A percentile compares a stretch with the other conserved stretches of the same genome.
Evolutionary conservation across 2,113 vertebrate species (phyloP).

Genomic region (Helogale parvula): DNA sequence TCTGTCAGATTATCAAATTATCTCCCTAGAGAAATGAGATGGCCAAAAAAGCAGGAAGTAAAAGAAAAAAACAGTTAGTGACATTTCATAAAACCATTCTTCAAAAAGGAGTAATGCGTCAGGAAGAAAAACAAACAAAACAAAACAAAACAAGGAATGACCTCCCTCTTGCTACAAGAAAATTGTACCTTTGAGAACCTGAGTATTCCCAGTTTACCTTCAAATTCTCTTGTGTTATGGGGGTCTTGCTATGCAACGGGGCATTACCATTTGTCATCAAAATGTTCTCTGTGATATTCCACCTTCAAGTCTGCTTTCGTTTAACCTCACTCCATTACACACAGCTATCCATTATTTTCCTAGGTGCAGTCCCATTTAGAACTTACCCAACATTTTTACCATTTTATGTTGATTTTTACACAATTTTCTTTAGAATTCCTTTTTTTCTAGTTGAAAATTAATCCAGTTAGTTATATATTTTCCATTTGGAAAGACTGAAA

Average conservation of each 20-base stretch:
- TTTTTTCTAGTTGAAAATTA: slow-evolving; percentile 49
- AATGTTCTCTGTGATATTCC: slow-evolving; percentile 43
- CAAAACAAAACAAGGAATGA: not conserved
- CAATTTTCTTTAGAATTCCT: not conserved
- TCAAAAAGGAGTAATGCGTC: slow-evolving; percentile 26
- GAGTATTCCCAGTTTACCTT: slow-evolving; percentile 7
- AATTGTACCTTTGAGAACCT: not conserved
- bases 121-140: not conserved
- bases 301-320: slow-evolving; percentile 24
- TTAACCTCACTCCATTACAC: slow-evolving; percentile 24
- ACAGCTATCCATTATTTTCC: not conserved
- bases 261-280: not conserved
- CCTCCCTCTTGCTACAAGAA: not conserved
- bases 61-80: not conserved
- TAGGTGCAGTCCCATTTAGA: slow-evolving; percentile 42
- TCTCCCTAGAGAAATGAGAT: slow-evolving; percentile 13
- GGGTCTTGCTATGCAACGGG: not conserved
- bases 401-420: not conserved
- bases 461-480: slow-evolving; percentile 31
- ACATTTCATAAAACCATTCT: not conserved
- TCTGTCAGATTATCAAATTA: slow-evolving; percentile 34
- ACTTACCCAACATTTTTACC: not conserved
- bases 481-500: slow-evolving; percentile 36
- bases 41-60: not conserved
- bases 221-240: not conserved